These are phyloP conservation scores for Spodoptera frugiperda DNA, from an alignment of 1,140 invertebrate genomes.

Conservation along the genomic window DNA sequence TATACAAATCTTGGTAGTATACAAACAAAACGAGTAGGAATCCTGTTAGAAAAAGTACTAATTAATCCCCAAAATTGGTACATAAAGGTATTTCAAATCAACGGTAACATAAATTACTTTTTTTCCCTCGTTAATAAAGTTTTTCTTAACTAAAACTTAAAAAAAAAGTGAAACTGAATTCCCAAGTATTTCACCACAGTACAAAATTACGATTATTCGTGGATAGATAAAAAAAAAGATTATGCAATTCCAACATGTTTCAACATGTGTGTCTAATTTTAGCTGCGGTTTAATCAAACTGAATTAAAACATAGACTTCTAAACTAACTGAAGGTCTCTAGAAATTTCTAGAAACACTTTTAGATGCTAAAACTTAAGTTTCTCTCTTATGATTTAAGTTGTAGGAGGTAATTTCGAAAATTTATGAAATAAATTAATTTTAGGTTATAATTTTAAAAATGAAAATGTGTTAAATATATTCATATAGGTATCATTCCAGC, in stretches of 20 bases:
- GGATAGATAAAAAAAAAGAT: slow-evolving; percentile 14
- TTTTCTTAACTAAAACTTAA: not conserved
- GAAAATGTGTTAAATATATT: not conserved
- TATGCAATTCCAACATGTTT: slow-evolving; percentile 10
- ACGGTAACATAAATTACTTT: no score
- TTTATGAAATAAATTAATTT: not conserved
- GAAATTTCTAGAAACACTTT: slow-evolving; percentile 1
- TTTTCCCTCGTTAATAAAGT: no score
- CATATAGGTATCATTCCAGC: not conserved
- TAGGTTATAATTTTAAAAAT: not conserved
- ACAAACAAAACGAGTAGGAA: no score
- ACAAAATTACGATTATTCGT: slow-evolving; percentile 1
- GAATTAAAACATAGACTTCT: not conserved
- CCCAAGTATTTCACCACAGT: not conserved
- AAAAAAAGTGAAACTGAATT: no score
- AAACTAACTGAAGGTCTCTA: not conserved
- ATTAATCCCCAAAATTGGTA: no score
- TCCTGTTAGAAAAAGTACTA: no score
- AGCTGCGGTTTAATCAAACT: not conserved
- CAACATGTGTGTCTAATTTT: slow-evolving; percentile 18
- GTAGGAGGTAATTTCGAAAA: not conserved
- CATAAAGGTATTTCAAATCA: no score
- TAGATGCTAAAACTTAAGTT: no score
- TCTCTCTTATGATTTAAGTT: not conserved
- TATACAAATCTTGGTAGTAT: no score